These are phyloP conservation scores for Leptura quadrifasciata DNA, from an alignment of 2,888 invertebrate genomes.

Conservation along the genomic window DNA sequence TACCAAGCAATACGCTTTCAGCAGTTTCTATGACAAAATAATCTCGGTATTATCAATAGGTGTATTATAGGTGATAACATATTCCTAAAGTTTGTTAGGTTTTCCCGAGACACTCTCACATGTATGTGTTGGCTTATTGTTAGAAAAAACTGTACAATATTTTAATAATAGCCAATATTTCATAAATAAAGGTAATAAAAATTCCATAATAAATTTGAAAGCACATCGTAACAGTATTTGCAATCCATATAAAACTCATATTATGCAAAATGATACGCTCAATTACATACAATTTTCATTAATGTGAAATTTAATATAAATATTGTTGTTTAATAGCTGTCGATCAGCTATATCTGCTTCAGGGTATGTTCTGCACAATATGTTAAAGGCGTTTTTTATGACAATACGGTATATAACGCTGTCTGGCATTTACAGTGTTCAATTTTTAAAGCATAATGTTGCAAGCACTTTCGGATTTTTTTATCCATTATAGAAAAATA, in stretches of 20 bases:
- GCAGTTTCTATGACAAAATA: no score
- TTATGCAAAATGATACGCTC: conserved; percentile 31
- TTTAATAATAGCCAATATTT: background rate
- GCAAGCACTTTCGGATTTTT: no score
- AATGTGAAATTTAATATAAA: conserved; percentile 15
- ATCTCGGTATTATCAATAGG: no score
- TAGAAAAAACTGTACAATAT: background rate
- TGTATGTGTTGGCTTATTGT: no score
- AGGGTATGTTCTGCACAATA: background rate
- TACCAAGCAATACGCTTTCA: no score
- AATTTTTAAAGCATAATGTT: no score
- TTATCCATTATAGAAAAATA: no score
- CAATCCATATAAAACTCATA: conserved; percentile 10
- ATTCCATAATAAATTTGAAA: conserved; percentile 21
- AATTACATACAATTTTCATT: conserved; percentile 19
- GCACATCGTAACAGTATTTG: conserved; percentile 9
- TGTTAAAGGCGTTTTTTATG: background rate
- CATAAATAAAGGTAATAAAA: conserved; percentile 1
- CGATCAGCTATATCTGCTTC: background rate
- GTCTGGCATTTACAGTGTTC: no score
- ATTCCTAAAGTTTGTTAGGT: no score
- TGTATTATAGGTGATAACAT: no score
- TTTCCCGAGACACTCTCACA: no score
- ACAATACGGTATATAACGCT: no score
- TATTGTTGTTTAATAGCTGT: conserved; percentile 17